Evolutionary conservation across 2,113 vertebrate species (phyloP).

Genomic region (Strix uralensis): DNA sequence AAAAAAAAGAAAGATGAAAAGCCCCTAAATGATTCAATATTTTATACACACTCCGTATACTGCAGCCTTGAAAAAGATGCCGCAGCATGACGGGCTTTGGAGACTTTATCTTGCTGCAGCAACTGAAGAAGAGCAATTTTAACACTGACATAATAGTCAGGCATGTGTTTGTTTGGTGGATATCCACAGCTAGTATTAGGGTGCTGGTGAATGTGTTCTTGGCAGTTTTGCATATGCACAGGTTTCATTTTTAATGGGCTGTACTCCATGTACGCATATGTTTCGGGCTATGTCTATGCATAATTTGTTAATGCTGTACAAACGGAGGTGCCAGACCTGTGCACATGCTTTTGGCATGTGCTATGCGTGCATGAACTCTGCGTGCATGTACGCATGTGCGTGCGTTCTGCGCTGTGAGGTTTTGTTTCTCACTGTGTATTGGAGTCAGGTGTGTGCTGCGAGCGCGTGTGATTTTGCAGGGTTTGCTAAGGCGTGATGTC

Average conservation of each 20-base stretch:
- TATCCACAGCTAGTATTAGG: neutral
- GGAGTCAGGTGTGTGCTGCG: rapidly evolving
- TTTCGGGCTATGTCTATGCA: neutral
- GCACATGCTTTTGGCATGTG: neutral
- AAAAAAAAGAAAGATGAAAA: neutral
- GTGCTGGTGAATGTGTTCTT: neutral
- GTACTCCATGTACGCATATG: neutral
- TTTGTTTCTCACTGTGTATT: rapidly evolving
- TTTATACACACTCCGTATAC: neutral
- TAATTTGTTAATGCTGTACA: neutral
- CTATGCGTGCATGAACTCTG: neutral
- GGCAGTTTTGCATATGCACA: neutral
- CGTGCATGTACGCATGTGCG: rapidly evolving
- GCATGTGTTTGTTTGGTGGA: neutral
- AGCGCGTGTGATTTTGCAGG: rapidly evolving
- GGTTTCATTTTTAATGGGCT: neutral
- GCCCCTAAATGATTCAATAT: conserved; percentile 48
- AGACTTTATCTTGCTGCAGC: conserved; percentile 59
- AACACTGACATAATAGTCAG: conserved; percentile 59
- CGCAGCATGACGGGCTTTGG: conserved; percentile 27
- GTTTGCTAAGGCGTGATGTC: neutral
- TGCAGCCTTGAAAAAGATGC: conserved; percentile 50
- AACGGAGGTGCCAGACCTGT: rapidly evolving
- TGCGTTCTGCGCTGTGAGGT: rapidly evolving
- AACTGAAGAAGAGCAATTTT: conserved; percentile 58